Conservation (phyloP, 2,113 vertebrate genomes). For the Equus przewalskii region DNA sequence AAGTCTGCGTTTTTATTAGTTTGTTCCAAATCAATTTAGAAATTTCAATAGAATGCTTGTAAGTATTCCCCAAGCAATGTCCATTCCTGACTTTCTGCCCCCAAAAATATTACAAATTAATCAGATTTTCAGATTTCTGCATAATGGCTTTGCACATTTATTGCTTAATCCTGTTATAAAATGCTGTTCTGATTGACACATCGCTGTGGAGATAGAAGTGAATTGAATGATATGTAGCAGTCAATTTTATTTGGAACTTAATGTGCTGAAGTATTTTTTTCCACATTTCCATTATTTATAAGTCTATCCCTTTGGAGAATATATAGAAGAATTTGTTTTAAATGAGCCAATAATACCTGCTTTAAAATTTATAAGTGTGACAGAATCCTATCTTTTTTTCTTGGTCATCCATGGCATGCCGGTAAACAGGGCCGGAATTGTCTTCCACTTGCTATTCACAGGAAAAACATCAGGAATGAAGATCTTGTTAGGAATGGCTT, state of each 20-base stretch:
- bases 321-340: slow-evolving; percentile 89
- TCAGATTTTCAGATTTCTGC: slow-evolving; percentile 89
- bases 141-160: slow-evolving; percentile 88
- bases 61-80: slow-evolving; percentile 87
- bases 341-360: slow-evolving; percentile 89
- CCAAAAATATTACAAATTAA: slow-evolving; percentile 89
- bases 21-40: slow-evolving; percentile 88
- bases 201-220: slow-evolving; percentile 87
- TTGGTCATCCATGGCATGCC: slow-evolving; percentile 54
- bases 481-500: slow-evolving; percentile 78
- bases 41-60: slow-evolving; percentile 88
- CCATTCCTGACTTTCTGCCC: slow-evolving; percentile 84
- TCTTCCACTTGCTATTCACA: slow-evolving; percentile 80
- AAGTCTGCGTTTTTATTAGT: slow-evolving; percentile 89
- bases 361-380: slow-evolving; percentile 91
- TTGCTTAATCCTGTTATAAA: slow-evolving; percentile 89
- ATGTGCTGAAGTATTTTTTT: slow-evolving; percentile 84
- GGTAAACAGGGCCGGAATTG: slow-evolving; percentile 82
- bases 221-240: slow-evolving; percentile 91
- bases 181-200: slow-evolving; percentile 90
- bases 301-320: slow-evolving; percentile 88
- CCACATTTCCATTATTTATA: slow-evolving; percentile 91
- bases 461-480: slow-evolving; percentile 78
- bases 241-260: slow-evolving; percentile 92
- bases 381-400: slow-evolving; percentile 78